A percentile compares a stretch with the other conserved stretches of the same genome.
These are phyloP conservation scores for Taxidea taxus DNA, from an alignment of 2,113 vertebrate genomes.

Conservation along the genomic window DNA sequence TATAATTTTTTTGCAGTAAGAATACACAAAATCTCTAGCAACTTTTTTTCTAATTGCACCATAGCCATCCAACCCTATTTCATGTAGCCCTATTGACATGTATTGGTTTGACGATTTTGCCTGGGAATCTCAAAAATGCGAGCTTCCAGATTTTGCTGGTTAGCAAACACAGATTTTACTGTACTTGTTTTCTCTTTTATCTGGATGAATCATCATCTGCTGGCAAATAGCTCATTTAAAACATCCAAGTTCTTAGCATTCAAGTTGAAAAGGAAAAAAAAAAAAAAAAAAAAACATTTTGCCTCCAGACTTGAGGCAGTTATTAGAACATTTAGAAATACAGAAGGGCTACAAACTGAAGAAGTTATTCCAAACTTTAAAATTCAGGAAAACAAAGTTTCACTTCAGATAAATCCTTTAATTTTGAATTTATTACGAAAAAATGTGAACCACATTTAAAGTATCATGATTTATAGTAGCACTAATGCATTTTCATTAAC, in stretches of 20 bases:
- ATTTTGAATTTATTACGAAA: neutral
- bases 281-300: neutral
- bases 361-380: constrained; percentile 17
- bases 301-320: neutral
- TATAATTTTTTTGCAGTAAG: neutral
- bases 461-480: neutral
- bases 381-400: neutral
- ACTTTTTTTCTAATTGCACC: neutral
- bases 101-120: constrained; percentile 44
- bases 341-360: constrained; percentile 5
- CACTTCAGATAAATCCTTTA: neutral
- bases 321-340: constrained; percentile 17
- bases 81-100: constrained; percentile 19
- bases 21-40: constrained; percentile 20
- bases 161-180: constrained; percentile 67
- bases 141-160: constrained; percentile 54
- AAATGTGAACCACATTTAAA: neutral
- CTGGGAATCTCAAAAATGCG: constrained; percentile 61
- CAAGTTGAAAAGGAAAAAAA: neutral
- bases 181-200: constrained; percentile 51
- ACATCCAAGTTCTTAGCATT: constrained; percentile 57
- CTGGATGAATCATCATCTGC: constrained; percentile 32
- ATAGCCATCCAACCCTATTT: neutral
- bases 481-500: neutral
- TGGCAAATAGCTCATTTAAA: constrained; percentile 41